Evolutionary conservation across 2,888 invertebrate species (phyloP).

Genomic region (Aphodius granarius): DNA sequence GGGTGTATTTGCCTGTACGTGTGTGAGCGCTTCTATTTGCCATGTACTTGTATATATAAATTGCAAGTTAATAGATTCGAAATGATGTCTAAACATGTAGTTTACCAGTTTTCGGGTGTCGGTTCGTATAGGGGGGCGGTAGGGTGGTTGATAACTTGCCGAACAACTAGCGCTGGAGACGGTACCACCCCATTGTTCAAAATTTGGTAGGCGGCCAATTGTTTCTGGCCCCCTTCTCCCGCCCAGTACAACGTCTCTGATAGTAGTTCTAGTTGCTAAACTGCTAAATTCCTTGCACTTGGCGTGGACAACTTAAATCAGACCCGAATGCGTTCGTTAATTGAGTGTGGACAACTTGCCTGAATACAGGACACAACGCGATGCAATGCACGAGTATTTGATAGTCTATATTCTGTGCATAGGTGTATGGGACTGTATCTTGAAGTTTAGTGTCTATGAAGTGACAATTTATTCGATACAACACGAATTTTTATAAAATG

Average conservation of each 20-base stretch:
- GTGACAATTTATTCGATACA: too few relatives aligned
- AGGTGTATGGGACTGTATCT: too few relatives aligned
- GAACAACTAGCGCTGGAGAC: not conserved
- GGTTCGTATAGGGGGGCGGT: conserved; percentile 6
- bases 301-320: not conserved
- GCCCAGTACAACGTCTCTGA: not conserved
- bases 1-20: not conserved
- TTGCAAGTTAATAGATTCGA: conserved; percentile 51
- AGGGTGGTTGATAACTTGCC: not conserved
- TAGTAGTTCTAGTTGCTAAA: too few relatives aligned
- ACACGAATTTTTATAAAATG: too few relatives aligned
- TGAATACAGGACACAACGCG: too few relatives aligned
- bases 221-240: not conserved
- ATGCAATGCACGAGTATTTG: too few relatives aligned
- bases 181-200: conserved; percentile 1
- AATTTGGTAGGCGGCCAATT: conserved; percentile 12
- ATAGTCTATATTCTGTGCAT: too few relatives aligned
- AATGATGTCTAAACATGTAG: conserved; percentile 15
- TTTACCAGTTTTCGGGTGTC: conserved; percentile 4
- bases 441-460: too few relatives aligned
- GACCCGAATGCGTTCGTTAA: not conserved
- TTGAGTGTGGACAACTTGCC: not conserved
- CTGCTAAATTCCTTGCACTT: not conserved
- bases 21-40: not conserved
- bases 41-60: conserved; percentile 45